Evolutionary conservation across 2,888 invertebrate species (phyloP).

Genomic region (Clepsis dumicolana): DNA sequence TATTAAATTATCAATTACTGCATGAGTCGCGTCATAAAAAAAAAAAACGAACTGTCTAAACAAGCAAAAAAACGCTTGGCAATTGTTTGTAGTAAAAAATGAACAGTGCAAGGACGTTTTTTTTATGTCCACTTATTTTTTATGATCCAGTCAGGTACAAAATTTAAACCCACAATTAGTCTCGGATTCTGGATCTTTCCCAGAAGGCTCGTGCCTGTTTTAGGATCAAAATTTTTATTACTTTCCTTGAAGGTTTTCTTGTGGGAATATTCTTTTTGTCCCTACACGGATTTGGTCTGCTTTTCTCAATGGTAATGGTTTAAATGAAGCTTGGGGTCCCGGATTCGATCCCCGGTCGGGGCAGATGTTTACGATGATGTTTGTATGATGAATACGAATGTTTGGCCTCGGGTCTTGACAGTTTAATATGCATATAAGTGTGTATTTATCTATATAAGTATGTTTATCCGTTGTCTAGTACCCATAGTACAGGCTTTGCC

Average conservation of each 20-base stretch:
- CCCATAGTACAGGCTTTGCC: no score
- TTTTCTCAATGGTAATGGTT: no score
- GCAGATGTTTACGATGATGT: no score
- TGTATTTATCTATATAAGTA: no score
- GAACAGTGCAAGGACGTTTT: not conserved
- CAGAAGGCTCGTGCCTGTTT: constrained; percentile 1
- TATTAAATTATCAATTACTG: not conserved
- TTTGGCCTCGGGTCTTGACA: no score
- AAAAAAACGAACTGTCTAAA: not conserved
- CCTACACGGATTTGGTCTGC: no score
- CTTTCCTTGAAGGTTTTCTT: not conserved
- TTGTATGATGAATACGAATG: no score
- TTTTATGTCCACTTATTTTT: not conserved
- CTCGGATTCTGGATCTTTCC: not conserved
- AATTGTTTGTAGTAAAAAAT: not conserved
- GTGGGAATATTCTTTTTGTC: no score
- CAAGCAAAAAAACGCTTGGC: not conserved
- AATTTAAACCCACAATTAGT: not conserved
- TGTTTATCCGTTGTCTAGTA: no score
- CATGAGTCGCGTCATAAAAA: not conserved
- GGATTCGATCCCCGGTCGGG: no score
- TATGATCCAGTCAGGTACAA: not conserved
- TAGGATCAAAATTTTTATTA: not conserved
- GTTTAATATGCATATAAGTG: no score
- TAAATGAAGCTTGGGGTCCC: no score